Percentiles rank a stretch among this genome's conserved stretches.
Evolutionary conservation across 2,797 vertebrate species (phyloP).

Genomic region (Linurgus olivaceus): DNA sequence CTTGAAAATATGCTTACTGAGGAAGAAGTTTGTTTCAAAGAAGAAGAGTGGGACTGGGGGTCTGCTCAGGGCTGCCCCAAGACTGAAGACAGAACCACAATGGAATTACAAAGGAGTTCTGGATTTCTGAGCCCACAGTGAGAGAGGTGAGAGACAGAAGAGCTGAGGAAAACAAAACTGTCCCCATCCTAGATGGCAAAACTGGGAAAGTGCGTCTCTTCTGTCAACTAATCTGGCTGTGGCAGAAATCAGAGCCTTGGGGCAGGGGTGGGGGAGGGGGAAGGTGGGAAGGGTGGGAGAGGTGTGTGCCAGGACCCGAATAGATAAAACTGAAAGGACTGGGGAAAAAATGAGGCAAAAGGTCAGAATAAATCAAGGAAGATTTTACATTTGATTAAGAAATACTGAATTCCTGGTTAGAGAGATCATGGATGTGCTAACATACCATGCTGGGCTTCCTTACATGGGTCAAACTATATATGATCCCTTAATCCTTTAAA

Average conservation of each 20-base stretch:
- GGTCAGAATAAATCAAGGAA: background rate
- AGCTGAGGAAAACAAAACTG: background rate
- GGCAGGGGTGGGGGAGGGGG: fast-evolving
- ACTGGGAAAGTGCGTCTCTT: background rate
- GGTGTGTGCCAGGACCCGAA: too few relatives aligned
- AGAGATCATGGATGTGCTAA: background rate
- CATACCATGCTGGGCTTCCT: background rate
- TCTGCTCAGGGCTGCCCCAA: background rate
- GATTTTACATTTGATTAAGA: background rate
- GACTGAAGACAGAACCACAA: background rate
- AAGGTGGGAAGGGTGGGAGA: too few relatives aligned
- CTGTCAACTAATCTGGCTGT: background rate
- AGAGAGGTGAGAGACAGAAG: background rate
- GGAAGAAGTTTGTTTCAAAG: background rate
- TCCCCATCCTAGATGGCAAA: background rate
- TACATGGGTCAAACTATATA: background rate
- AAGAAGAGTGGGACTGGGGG: background rate
- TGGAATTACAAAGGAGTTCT: background rate
- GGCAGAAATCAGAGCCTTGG: background rate
- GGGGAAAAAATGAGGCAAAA: background rate
- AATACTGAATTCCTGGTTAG: background rate
- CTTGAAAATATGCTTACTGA: background rate
- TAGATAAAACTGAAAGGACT: background rate
- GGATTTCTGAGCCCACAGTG: background rate
- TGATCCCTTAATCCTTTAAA: background rate